Base-by-base conservation (phyloP, 1,140 invertebrate genomes). In the Marisa cornuarietis region DNA sequence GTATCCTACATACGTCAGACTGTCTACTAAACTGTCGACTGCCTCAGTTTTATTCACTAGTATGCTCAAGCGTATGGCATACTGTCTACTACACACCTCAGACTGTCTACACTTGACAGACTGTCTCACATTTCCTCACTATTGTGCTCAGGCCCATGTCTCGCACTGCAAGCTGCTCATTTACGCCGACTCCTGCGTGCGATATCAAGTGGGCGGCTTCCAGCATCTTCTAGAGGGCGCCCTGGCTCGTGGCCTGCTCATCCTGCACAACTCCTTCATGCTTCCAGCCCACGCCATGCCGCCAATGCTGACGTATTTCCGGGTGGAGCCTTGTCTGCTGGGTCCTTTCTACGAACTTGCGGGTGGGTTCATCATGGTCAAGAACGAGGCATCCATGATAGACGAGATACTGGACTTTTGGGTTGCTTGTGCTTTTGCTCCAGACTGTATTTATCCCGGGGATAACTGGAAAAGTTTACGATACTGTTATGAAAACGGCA, bases 371-470 rank as follows among this genome's bases (percentile, higher is more conserved):
- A 52, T 75, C 16, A 61, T 52, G 13, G 18, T 75, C 54, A 62
- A 24, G 6, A 75, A 75, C 24, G 73, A 75, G 13, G 10, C 9
- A 11, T 18, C 62, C n/a, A 54, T 75, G n/a, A n/a, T 42, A n/a
- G 0, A 18, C 18, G 54, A 7, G 13, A 62, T 75, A 24, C 11
- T 75, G 1, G 58, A 63, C 13, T 31, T 61, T 13, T 75, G 73
- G 73, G 54, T 75, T n/a, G 73, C 73, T 9, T 75, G 73, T 14
- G 73, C 73, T n/a, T 75, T 75, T 62, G 61, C 73, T 8, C 73
- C 73, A 26, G 20, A 31, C 4, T 75, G 73, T 63, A 54, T 75
- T n/a, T 75, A 61, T 22, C 73, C 73, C 14, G 71, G 42, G 16
- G 16, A 31, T 20, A 51, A 49, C 24, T 18, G 14, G 22, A 51